Evolutionary conservation across 2,113 vertebrate genomes (phyloP).

Genomic region (Mohoua ochrocephala): DNA sequence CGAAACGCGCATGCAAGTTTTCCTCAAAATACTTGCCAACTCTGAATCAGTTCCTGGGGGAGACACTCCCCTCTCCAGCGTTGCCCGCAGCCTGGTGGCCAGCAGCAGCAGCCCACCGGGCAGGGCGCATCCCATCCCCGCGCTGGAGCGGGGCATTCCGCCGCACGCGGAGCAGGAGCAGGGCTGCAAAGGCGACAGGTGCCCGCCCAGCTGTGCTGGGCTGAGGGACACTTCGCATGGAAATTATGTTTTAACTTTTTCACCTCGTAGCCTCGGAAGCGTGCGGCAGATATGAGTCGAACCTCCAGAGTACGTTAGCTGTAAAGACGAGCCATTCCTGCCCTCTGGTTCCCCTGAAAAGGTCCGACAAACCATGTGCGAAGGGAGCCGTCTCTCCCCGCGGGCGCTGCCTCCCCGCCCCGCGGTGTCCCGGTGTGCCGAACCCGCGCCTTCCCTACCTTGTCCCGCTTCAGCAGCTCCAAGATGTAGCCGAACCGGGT

Average conservation of each 20-base stretch:
- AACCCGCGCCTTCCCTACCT: constrained; percentile 69
- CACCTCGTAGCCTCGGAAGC: accelerated
- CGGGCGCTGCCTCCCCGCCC: not conserved
- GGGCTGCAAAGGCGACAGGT: not conserved
- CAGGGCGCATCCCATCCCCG: not conserved
- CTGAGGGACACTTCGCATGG: accelerated
- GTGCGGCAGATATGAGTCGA: accelerated
- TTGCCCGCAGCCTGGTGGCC: no score
- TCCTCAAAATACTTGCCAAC: not conserved
- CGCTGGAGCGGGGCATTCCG: not conserved
- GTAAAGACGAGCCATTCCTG: not conserved
- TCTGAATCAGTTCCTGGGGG: not conserved
- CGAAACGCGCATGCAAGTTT: accelerated
- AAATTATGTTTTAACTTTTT: not conserved
- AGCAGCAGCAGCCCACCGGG: not conserved
- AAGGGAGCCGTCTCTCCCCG: not conserved
- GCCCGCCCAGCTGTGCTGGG: accelerated
- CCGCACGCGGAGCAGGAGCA: no score
- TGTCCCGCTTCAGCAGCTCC: constrained; percentile 81
- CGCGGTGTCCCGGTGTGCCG: accelerated
- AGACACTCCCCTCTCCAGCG: not conserved
- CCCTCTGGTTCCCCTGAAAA: no score
- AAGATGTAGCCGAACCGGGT: constrained; percentile 83
- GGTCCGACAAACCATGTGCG: accelerated
- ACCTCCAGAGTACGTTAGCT: not conserved